Conservation (phyloP, 2,888 invertebrate genomes). For the Acanthopleura granulata region DNA sequence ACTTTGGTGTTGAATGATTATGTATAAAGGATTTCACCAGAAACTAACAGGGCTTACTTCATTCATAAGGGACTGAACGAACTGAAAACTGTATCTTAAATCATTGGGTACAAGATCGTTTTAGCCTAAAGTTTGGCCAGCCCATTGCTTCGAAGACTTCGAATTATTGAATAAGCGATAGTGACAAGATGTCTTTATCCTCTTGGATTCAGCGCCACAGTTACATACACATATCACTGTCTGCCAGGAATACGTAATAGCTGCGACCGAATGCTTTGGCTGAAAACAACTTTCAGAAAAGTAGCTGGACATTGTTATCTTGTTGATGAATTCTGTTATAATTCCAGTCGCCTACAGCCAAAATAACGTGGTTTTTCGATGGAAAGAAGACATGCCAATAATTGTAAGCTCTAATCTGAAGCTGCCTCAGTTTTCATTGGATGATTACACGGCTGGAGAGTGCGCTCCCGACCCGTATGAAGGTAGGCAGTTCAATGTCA, state of each 20-base stretch:
- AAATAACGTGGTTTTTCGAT: conserved; percentile 41
- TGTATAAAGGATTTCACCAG: neutral
- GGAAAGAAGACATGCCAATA: conserved; percentile 39
- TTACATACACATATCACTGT: too few species aligned
- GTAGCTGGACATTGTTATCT: too few species aligned
- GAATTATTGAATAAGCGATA: neutral
- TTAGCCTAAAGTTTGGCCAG: neutral
- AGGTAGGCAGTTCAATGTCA: conserved; percentile 15
- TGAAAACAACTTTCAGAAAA: neutral
- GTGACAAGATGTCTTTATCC: neutral
- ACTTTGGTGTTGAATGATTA: neutral
- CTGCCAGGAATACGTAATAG: neutral
- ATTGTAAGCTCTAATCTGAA: conserved; percentile 33
- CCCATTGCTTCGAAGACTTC: neutral
- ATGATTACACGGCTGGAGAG: conserved; percentile 28
- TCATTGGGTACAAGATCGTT: neutral
- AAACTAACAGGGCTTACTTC: neutral
- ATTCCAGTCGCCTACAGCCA: conserved; percentile 46
- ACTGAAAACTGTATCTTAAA: too few species aligned
- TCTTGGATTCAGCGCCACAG: too few species aligned
- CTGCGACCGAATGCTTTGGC: neutral
- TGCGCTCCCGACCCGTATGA: conserved; percentile 34
- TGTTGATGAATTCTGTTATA: too few species aligned
- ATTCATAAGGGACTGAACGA: neutral
- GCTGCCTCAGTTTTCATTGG: conserved; percentile 48